Base-by-base conservation (phyloP, 2,888 invertebrate species). In the Limulus polyphemus region DNA sequence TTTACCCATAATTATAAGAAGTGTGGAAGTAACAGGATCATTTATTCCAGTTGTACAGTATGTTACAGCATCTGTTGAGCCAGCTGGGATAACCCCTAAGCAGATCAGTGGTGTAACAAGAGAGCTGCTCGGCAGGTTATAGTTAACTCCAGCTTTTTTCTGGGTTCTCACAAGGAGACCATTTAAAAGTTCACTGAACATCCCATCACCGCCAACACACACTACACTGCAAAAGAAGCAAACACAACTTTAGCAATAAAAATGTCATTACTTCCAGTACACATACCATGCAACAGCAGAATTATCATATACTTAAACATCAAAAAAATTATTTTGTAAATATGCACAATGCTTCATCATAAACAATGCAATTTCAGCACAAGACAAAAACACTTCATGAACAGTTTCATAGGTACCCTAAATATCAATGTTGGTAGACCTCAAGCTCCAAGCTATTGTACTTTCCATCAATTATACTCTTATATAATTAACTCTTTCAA, bases 141-240 rank as follows among this genome's bases (percentile, higher is more conserved):
- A 79, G 72, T 82, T 79, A 17, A 83, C 73, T 9, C 80, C 79
- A 52, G 75, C 74, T 46, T 82, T 80, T 62, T 75, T 76, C 55
- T 83, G 81, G 14, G 81, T 79, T 59, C 83, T 76, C 51, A 82
- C 74, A 52, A 87, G 78, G 56, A 88, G 75, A 0, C 89, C 88
- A 74, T 88, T 87, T 68, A 82, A 73, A 47, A 90, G 80, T 77
- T 91, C 91, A 10, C 87, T 84, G 70, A 89, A 86, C 55, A 90
- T 88, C 0, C 91, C 91, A 75, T 92, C 91, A 0, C 91, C 91
- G 1, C 91, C 91, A 11, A 91, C 85, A 75, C 87, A 86, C 16
- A 86, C 84, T 17, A 90, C 80, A 0, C 86, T 87, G 68, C 47
- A 48, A 16, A 61, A n/a, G 14, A n/a, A 14, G 51, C 13, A 51